These are phyloP conservation scores for Marasmarcha lunaedactyla DNA, from an alignment of 2,888 invertebrate species.

Conservation along the genomic window DNA sequence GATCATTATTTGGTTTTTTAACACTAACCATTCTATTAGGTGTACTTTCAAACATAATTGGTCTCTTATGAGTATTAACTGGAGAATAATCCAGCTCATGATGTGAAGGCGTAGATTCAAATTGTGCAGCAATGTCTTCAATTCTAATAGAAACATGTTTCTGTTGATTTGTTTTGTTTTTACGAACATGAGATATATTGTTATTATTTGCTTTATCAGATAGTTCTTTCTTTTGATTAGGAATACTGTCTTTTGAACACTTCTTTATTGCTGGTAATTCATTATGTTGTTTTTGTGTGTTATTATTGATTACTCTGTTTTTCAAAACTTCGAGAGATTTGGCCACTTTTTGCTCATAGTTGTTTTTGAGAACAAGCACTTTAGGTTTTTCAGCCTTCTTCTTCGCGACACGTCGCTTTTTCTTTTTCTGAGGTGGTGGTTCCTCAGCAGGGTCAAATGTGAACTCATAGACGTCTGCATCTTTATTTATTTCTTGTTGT, in stretches of 20 bases:
- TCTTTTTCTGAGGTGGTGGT: conserved; percentile 49
- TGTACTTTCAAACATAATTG: neutral
- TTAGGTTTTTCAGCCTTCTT: conserved; percentile 37
- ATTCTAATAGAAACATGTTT: conserved; percentile 38
- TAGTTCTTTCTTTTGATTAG: too few relatives aligned
- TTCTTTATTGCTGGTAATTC: too few relatives aligned
- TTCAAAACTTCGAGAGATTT: conserved; percentile 43
- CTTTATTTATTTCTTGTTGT: conserved; percentile 16
- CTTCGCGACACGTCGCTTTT: conserved; percentile 32
- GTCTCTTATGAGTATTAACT: conserved; percentile 33
- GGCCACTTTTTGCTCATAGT: conserved; percentile 46
- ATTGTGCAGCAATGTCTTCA: conserved; percentile 51
- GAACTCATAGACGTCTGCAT: conserved; percentile 53
- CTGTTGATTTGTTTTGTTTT: conserved; percentile 1
- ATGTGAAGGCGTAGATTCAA: conserved; percentile 27
- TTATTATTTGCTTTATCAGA: too few relatives aligned
- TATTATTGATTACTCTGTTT: conserved; percentile 19
- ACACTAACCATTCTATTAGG: neutral
- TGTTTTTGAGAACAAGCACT: conserved; percentile 29
- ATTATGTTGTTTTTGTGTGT: too few relatives aligned
- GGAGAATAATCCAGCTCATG: conserved; percentile 49
- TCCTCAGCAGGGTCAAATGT: conserved; percentile 59
- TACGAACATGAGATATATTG: too few relatives aligned
- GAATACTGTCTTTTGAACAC: too few relatives aligned
- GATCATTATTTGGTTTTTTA: conserved; percentile 25